These are phyloP conservation scores for Eulithis prunata DNA, from an alignment of 2,888 invertebrate genomes.

Conservation along the genomic window DNA sequence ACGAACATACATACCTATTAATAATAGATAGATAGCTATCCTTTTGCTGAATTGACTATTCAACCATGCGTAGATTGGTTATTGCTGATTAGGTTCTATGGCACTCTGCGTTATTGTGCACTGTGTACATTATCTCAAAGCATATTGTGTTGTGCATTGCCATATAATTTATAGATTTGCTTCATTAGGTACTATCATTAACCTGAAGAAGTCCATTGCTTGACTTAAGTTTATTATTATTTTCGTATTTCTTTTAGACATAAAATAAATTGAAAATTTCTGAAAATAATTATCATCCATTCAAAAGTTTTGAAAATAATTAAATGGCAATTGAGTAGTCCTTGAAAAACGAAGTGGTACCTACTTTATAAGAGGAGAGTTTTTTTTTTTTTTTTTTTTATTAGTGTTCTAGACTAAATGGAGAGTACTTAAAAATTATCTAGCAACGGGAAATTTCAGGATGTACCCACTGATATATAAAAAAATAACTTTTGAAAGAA, in stretches of 20 bases:
- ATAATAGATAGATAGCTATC: no score
- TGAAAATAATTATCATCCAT: background rate
- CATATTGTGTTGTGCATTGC: no score
- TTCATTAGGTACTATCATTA: no score
- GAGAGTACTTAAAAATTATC: slow-evolving; percentile 7
- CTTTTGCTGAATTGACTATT: slow-evolving; percentile 23
- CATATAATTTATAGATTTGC: no score
- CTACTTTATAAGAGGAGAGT: background rate
- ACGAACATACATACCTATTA: slow-evolving; percentile 15
- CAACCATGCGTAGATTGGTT: slow-evolving; percentile 8
- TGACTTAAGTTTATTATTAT: no score
- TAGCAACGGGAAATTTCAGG: slow-evolving; percentile 32
- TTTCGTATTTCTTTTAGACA: no score
- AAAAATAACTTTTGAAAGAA: slow-evolving; percentile 30
- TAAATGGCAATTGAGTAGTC: background rate
- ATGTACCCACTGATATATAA: slow-evolving; percentile 32
- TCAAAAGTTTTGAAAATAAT: slow-evolving; percentile 6
- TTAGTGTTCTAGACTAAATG: slow-evolving; percentile 20
- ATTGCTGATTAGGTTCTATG: slow-evolving; percentile 3
- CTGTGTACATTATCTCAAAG: no score
- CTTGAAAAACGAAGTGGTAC: background rate
- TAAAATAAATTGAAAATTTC: no score
- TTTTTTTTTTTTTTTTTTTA: no score
- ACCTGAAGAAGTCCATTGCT: no score
- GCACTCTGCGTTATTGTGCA: no score